Percentiles rank a stretch among this genome's conserved stretches.
Evolutionary conservation across 2,113 vertebrate species (phyloP).

Genomic region (Genyomyrus donnyi): DNA sequence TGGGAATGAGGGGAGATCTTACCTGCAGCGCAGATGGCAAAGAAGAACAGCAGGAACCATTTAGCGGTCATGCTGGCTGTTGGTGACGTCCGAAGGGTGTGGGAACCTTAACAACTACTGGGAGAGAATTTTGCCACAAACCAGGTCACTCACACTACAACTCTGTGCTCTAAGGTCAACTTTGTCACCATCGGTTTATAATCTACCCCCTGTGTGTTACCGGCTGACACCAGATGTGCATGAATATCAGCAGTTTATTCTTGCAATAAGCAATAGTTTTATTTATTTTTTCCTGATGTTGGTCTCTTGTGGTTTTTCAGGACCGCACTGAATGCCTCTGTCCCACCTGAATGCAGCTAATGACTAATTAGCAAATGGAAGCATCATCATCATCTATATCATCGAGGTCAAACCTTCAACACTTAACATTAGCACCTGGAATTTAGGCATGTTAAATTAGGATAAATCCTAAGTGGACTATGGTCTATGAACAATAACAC

Average conservation of each 20-base stretch:
- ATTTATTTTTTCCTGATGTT: not conserved
- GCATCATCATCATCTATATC: not conserved
- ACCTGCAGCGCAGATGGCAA: no score
- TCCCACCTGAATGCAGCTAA: not conserved
- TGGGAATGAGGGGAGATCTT: no score
- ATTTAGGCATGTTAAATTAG: not conserved
- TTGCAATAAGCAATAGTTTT: not conserved
- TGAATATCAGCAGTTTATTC: not conserved
- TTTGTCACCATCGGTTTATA: no score
- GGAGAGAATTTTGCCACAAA: not conserved
- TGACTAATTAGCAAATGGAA: not conserved
- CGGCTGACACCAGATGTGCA: not conserved
- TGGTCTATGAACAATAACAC: not conserved
- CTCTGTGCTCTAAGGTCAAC: no score
- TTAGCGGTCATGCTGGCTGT: no score
- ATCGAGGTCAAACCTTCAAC: not conserved
- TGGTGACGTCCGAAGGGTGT: not conserved
- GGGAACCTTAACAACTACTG: not conserved
- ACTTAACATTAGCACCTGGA: not conserved
- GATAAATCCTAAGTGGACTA: not conserved
- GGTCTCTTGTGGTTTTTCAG: not conserved
- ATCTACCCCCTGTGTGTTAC: not conserved
- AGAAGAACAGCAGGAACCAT: no score
- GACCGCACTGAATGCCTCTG: not conserved
- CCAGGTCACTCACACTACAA: not conserved